Percentiles rank a stretch among this genome's conserved stretches.
These are phyloP conservation scores for Alligator sinensis DNA, from an alignment of 2,113 vertebrate genomes.

Conservation along the genomic window DNA sequence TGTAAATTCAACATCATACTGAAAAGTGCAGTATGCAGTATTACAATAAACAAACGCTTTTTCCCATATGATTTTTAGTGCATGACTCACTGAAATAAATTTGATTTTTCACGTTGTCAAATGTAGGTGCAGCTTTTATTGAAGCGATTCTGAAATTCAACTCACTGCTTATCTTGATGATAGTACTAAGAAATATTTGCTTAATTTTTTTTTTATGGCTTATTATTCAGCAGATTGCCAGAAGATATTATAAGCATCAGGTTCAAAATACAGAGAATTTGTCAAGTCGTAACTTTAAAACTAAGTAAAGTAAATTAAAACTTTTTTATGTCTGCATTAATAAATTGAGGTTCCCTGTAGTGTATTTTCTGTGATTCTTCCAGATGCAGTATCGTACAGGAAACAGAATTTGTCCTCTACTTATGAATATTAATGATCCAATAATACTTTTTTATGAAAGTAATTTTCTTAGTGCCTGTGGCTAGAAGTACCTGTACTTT, in stretches of 20 bases:
- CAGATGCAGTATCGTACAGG: not conserved
- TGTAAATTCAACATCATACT: not conserved
- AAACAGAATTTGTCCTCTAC: not conserved
- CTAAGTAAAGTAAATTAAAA: not conserved
- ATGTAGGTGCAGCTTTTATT: slow-evolving; percentile 56
- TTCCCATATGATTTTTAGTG: slow-evolving; percentile 35
- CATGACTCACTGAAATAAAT: slow-evolving; percentile 11
- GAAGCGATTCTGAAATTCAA: slow-evolving; percentile 24
- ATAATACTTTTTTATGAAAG: not conserved
- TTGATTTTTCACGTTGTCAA: slow-evolving; percentile 46
- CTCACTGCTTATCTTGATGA: slow-evolving; percentile 7
- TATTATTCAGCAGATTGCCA: not conserved
- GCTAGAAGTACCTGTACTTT: not conserved
- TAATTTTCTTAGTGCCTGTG: not conserved
- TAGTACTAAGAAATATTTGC: not conserved
- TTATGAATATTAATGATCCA: not conserved
- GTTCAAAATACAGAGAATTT: not conserved
- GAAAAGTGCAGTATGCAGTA: not conserved
- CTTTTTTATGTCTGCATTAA: not conserved
- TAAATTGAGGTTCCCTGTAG: not conserved
- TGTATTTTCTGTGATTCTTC: not conserved
- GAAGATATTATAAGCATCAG: accelerated
- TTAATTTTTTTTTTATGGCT: not conserved
- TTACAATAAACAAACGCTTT: slow-evolving; percentile 35
- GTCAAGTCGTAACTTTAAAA: not conserved